These are phyloP conservation scores for Aplochiton taeniatus DNA, from an alignment of 2,797 vertebrate species.

Conservation along the genomic window DNA sequence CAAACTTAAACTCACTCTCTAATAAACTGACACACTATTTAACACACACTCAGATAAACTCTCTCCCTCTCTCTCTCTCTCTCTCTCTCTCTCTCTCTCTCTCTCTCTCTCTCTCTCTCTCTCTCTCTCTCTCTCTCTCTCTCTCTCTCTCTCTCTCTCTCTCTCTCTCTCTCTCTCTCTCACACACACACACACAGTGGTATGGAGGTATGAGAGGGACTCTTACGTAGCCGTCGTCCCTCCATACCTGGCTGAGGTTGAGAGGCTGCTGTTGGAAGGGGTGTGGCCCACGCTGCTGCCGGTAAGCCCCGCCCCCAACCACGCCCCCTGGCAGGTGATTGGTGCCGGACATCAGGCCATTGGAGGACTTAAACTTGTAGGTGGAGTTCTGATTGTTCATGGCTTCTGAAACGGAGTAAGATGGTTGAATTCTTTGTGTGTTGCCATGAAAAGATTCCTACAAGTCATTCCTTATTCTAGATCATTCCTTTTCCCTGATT, in stretches of 20 bases:
- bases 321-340: constrained; percentile 86
- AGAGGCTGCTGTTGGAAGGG: constrained; percentile 97
- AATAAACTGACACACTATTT: too few species aligned
- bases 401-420: constrained; percentile 69
- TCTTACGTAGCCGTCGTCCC: constrained; percentile 9
- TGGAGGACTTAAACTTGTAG: constrained; percentile 95
- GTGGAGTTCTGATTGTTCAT: constrained; percentile 89
- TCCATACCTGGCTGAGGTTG: constrained; percentile 96
- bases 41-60: not conserved
- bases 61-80: too few species aligned
- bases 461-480: too few species aligned
- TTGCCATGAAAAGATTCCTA: too few species aligned
- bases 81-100: too few species aligned
- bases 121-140: too few species aligned
- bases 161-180: too few species aligned
- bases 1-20: too few species aligned
- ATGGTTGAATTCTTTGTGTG: not conserved
- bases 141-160: too few species aligned
- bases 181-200: not conserved
- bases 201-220: not conserved
- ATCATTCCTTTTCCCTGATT: too few species aligned
- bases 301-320: constrained; percentile 82
- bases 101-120: too few species aligned
- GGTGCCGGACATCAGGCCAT: constrained; percentile 84
- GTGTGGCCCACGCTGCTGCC: constrained; percentile 91